phyloP scores from a whole-genome alignment of 2,797 vertebrate genomes.

The Acipenser transmontanus region DNA sequence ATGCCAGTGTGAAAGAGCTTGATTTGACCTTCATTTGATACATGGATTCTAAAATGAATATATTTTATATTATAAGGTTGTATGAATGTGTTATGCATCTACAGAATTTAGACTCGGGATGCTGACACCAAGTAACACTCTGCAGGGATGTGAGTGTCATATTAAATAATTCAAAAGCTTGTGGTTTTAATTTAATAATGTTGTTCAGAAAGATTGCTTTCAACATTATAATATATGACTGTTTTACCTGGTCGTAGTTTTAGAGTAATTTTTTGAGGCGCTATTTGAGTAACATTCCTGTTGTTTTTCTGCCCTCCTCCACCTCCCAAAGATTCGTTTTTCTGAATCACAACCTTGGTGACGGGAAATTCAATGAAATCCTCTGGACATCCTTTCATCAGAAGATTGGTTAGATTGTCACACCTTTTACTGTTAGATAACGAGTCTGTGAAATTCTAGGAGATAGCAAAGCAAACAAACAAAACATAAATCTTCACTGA shows the following conservation, averaged over 20 bases:
- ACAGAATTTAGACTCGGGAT: no score
- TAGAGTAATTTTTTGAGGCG: constrained; percentile 81
- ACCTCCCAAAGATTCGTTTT: constrained; percentile 61
- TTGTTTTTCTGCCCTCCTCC: constrained; percentile 45
- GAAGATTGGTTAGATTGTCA: constrained; percentile 67
- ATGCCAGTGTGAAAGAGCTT: no score
- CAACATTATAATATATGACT: not conserved
- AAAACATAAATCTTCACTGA: no score
- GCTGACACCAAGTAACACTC: no score
- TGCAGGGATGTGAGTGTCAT: no score
- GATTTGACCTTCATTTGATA: no score
- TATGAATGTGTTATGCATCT: no score
- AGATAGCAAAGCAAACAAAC: constrained; percentile 19
- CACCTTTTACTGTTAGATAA: constrained; percentile 71
- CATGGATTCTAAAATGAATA: no score
- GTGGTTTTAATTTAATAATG: not conserved
- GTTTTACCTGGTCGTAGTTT: constrained; percentile 76
- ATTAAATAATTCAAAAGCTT: no score
- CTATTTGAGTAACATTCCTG: constrained; percentile 74
- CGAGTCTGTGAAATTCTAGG: constrained; percentile 84
- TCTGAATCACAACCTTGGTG: constrained; percentile 62
- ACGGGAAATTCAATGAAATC: constrained; percentile 72
- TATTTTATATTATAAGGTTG: no score
- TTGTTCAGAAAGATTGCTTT: not conserved
- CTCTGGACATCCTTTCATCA: constrained; percentile 70